A percentile compares a stretch with the other conserved stretches of the same genome.
phyloP scores from a whole-genome alignment of 1,140 invertebrate genomes.

The Magallana gigas region DNA sequence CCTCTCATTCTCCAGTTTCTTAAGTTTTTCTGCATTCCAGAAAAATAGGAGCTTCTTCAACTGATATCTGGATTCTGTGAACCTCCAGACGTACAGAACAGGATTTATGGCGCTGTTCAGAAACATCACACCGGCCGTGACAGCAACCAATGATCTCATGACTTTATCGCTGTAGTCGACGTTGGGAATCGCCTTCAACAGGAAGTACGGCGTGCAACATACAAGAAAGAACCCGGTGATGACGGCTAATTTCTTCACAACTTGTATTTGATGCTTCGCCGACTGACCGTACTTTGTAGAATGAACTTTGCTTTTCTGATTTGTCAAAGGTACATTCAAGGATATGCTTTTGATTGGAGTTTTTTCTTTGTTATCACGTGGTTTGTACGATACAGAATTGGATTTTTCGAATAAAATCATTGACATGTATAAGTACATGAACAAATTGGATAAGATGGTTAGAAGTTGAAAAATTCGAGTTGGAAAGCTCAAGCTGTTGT shows the following conservation, averaged over 20 bases:
- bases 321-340: not conserved
- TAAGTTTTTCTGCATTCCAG: not conserved
- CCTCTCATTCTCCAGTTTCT: not conserved
- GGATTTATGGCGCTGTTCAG: conserved; percentile 29
- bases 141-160: not conserved
- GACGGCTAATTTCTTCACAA: conserved; percentile 7
- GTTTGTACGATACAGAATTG: not conserved
- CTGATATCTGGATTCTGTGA: not conserved
- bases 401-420: not conserved
- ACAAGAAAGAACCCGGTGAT: conserved; percentile 16
- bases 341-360: not conserved
- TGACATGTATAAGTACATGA: conserved; percentile 4
- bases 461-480: not conserved
- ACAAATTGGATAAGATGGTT: not conserved
- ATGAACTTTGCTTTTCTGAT: not conserved
- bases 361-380: not conserved
- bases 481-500: not conserved
- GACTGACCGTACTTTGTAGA: not conserved
- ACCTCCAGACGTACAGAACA: conserved; percentile 27
- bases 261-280: not conserved
- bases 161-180: not conserved
- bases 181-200: not conserved
- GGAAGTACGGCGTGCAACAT: not conserved
- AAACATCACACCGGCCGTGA: not conserved
- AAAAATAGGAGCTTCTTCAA: conserved; percentile 5